A percentile compares a stretch with the other conserved stretches of the same genome.
Evolutionary conservation across 2,113 vertebrate species (phyloP).

Genomic region (Sturnus vulgaris): DNA sequence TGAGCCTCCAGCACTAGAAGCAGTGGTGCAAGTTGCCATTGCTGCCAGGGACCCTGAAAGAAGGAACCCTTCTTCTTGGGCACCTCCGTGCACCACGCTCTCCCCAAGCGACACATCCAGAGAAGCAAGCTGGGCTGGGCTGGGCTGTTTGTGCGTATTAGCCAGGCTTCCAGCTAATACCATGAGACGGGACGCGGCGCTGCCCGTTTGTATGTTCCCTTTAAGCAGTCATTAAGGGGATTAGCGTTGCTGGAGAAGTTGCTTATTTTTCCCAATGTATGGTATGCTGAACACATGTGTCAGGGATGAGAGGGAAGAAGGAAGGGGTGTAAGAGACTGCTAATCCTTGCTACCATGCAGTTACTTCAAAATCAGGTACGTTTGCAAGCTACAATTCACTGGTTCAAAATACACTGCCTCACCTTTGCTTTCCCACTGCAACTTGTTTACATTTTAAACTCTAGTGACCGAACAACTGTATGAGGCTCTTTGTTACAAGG

Average conservation of each 20-base stretch:
- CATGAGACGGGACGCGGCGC: not conserved
- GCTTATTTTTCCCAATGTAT: constrained; percentile 54
- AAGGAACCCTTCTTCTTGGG: not conserved
- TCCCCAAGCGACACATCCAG: not conserved
- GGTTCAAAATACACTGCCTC: constrained; percentile 65
- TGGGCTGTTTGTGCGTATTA: constrained; percentile 37
- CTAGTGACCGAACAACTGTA: constrained; percentile 37
- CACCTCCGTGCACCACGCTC: not conserved
- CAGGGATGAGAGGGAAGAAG: constrained; percentile 65
- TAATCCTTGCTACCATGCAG: constrained; percentile 88
- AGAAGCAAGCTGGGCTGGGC: constrained; percentile 16
- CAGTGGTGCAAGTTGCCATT: not conserved
- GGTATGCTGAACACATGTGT: constrained; percentile 63
- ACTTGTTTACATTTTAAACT: constrained; percentile 60
- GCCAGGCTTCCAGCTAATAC: constrained; percentile 32
- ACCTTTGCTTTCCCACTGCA: constrained; percentile 76
- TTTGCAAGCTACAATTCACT: constrained; percentile 60
- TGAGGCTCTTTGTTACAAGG: constrained; percentile 68
- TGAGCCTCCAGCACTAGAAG: constrained; percentile 8
- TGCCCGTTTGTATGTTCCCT: constrained; percentile 72
- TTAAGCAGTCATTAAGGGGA: constrained; percentile 81
- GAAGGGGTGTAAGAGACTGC: constrained; percentile 64
- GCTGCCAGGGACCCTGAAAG: not conserved
- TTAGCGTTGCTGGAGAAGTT: constrained; percentile 32
- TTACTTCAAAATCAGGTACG: constrained; percentile 64